Evolutionary conservation across 2,797 vertebrate genomes (phyloP), one percentile per base, ranked within the genome.

Genomic region (Kryptopterus vitreolus): DNA sequence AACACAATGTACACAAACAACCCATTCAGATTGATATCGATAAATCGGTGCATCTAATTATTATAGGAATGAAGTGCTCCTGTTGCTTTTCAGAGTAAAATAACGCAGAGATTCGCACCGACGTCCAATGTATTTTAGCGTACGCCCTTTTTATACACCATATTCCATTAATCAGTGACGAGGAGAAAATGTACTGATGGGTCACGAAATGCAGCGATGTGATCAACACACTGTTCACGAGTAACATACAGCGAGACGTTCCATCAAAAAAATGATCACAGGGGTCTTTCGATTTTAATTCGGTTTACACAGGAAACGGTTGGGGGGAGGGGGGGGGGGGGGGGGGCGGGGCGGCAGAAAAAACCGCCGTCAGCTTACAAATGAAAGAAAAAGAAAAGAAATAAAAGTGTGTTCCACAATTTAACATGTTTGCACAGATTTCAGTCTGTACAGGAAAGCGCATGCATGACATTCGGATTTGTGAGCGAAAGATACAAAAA

Each of bases 361-460:
- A 80, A 55, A 0, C 57, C 55, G 70, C 29, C 12, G 24, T 77
- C 7, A 5, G 53, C 29, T 50, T 75, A 7, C 24, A 11, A 29
- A 24, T 48, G 50, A 63, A 78, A 63, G 12, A 72, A 72, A 70
- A 46, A 22, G 38, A 57, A 5, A 61, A 55, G 4, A 12, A 2
- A 52, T 4, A 5, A 62, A 12, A 57, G 46, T 53, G 59, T 63
- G 66, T 82, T 80, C 50, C 76, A 85, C 80, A 86, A 82, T 80
- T 24, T 50, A 86, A 80, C 77, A 77, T 71, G 76, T 76, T 83
- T 31, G 62, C 58, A 83, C 69, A 84, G 61, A 55, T 55, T n/a
- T 66, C 65, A 5, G 70, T 71, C 74, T 83, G 77, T 77, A 84
- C 85, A 84, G 65, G 4, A 38, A 82, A 86, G 80, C 76, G 77